A percentile compares a stretch with the other conserved stretches of the same genome.
These are phyloP conservation scores for Zaprionus inermis DNA, from an alignment of 1,140 invertebrate species.

Conservation along the genomic window DNA sequence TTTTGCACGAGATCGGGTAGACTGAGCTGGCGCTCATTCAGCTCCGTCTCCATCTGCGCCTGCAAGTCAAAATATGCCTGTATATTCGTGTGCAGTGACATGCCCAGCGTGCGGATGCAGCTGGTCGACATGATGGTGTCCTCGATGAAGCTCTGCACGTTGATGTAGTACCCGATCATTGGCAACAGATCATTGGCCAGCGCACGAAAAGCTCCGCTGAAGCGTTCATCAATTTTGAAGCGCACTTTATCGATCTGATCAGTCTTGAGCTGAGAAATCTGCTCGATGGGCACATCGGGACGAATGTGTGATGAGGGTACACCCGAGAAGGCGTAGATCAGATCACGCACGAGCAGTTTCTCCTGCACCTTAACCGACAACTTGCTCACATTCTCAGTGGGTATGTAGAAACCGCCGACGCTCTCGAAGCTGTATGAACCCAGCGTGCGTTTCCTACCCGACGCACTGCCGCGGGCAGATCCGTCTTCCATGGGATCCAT, in stretches of 20 bases:
- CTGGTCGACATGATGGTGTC: constrained; percentile 43
- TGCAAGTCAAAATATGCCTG: constrained; percentile 58
- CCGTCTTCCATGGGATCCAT: neutral
- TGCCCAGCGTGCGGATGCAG: constrained; percentile 38
- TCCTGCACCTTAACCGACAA: constrained; percentile 47
- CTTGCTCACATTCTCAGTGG: constrained; percentile 53
- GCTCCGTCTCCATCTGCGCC: constrained; percentile 51
- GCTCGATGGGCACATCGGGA: constrained; percentile 36
- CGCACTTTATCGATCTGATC: constrained; percentile 46
- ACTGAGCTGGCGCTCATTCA: constrained; percentile 32
- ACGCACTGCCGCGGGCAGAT: too few species aligned
- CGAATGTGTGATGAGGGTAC: constrained; percentile 58
- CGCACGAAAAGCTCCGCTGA: constrained; percentile 41
- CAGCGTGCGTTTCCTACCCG: neutral
- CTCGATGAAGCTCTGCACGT: constrained; percentile 64
- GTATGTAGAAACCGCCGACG: constrained; percentile 61
- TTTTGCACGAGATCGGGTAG: constrained; percentile 53
- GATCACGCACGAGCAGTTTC: constrained; percentile 51
- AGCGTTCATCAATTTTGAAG: constrained; percentile 56
- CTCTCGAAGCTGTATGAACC: constrained; percentile 58
- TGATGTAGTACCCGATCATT: constrained; percentile 56
- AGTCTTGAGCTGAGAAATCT: constrained; percentile 29
- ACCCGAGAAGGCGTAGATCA: constrained; percentile 70
- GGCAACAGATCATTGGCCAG: constrained; percentile 54
- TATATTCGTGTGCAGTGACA: constrained; percentile 27